Conservation (phyloP, 2,888 invertebrate genomes). For the Cetonia aurata region DNA sequence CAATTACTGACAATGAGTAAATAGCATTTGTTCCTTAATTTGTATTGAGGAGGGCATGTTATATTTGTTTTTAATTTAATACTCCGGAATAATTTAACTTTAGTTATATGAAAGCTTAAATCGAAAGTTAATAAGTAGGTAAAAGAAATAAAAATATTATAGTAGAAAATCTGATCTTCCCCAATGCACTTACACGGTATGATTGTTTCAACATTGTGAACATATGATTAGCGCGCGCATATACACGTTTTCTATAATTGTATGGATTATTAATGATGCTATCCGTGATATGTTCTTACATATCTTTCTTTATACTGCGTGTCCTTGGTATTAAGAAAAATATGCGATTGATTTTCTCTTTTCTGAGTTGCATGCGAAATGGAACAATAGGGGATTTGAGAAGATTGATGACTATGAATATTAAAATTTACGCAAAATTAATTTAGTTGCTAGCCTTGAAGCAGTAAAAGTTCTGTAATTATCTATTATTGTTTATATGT, state of each 20-base stretch:
- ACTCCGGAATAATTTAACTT: no score
- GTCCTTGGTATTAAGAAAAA: slow-evolving; percentile 12
- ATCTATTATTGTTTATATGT: no score
- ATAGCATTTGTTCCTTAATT: no score
- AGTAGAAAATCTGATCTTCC: no score
- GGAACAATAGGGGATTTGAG: not conserved
- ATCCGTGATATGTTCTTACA: not conserved
- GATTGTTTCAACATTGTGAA: not conserved
- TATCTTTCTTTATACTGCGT: not conserved
- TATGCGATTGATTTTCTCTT: slow-evolving; percentile 5
- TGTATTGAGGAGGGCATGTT: no score
- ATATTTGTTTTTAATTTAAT: no score
- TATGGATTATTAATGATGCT: not conserved
- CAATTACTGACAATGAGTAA: no score
- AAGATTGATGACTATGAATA: not conserved
- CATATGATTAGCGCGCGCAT: not conserved
- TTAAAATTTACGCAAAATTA: not conserved
- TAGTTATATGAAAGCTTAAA: no score
- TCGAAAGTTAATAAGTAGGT: no score
- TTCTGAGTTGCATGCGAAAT: not conserved
- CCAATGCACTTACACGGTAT: not conserved
- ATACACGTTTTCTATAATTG: not conserved
- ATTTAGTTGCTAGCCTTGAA: no score
- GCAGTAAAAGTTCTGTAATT: no score
- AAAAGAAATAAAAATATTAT: no score